Base-by-base conservation (phyloP, 2,797 vertebrate species). In the Spheniscus humboldti region DNA sequence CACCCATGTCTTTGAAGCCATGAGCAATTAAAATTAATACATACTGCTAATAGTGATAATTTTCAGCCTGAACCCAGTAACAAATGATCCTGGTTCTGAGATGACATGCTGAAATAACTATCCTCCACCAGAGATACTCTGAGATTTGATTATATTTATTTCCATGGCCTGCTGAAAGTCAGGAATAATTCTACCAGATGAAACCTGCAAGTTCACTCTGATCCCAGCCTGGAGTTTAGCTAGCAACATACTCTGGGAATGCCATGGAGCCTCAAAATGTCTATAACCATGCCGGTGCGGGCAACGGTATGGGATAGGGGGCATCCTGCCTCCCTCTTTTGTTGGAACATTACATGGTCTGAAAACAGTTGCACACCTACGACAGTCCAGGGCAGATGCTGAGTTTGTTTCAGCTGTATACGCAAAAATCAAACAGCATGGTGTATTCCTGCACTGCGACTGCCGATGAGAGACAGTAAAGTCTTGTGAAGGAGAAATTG, bases 281-380 rank as follows among this genome's bases (percentile, higher is more conserved):
- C 47, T 16, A 3, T 59, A 52, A 1, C 57, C 23, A 2, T 3
- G 6, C 27, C 37, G 17, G 11, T 8, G 30, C 18, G 28, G 43
- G 64, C 48, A 64, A 3, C 0, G 25, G 2, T 1, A 7, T 1
- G 43, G 81, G 67, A 8, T 1, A 23, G 9, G 3, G 31, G 27
- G 25, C 69, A 55, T 35, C 64, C 45, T 15, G 8, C 86, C 9
- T 9, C 24, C 52, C 24, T 37, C 7, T 9, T 25, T 12, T 18
- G 5, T 15, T 59, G 60, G 24, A 55, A 33, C 7, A 3, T 24
- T 17, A 6, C 33, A 5, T 7, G 28, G 24, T 4, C 68, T 50
- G 50, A 37, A 63, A 47, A 20, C 64, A 41, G 28, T 9, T 8
- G 1, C 31, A 17, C 12, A 25, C 20, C 56, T 10, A 16, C 59